A percentile compares a stretch with the other conserved stretches of the same genome.
Conservation (phyloP, 2,113 vertebrate genomes). For the Collichthys lucidus region DNA sequence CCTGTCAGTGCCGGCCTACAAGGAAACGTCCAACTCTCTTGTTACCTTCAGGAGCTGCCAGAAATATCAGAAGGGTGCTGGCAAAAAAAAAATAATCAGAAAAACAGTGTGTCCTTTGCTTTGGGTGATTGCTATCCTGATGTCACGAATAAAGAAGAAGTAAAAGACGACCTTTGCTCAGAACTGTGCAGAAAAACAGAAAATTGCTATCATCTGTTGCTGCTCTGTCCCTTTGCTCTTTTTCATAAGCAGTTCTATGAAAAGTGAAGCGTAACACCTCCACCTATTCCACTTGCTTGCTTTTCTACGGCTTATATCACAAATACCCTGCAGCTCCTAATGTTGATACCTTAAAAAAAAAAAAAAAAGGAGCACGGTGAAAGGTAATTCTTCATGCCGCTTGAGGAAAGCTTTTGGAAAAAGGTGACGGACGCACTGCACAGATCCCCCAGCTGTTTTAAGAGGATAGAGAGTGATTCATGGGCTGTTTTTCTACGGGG, state of each 20-base stretch:
- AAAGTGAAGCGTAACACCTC: constrained; percentile 33
- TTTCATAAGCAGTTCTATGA: not conserved
- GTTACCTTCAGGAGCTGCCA: constrained; percentile 17
- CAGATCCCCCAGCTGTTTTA: constrained; percentile 33
- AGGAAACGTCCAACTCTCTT: constrained; percentile 1
- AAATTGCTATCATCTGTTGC: constrained; percentile 3
- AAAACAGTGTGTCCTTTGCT: not conserved
- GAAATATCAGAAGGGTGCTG: not conserved
- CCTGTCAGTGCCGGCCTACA: constrained; percentile 1
- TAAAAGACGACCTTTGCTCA: constrained; percentile 9
- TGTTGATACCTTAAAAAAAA: constrained; percentile 10
- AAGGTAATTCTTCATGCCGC: constrained; percentile 40
- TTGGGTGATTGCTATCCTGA: not conserved
- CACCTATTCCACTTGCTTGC: constrained; percentile 18
- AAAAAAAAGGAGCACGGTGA: constrained; percentile 30
- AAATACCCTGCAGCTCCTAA: constrained; percentile 27
- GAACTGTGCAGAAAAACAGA: not conserved
- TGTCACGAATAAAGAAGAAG: not conserved
- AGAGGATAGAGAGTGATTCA: constrained; percentile 30
- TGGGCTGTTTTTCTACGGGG: constrained; percentile 31
- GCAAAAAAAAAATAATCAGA: not conserved
- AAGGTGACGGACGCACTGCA: constrained; percentile 19
- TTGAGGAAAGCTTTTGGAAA: constrained; percentile 11
- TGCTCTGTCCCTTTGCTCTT: constrained; percentile 6
- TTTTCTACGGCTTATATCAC: constrained; percentile 22